phyloP scores from a whole-genome alignment of 2,888 invertebrate species.

The Polyommatus iphigenia region DNA sequence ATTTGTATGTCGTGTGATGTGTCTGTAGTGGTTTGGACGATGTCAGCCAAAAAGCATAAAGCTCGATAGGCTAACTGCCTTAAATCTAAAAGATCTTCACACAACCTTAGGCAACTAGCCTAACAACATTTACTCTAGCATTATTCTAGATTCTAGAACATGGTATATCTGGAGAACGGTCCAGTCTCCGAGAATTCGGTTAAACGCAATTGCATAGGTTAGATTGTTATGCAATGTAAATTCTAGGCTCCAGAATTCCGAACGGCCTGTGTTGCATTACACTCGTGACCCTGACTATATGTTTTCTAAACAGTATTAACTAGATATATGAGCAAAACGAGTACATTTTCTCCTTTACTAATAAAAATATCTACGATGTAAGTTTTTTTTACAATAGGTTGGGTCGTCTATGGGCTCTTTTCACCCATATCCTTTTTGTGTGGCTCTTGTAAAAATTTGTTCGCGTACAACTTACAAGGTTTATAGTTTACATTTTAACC shows the following conservation, averaged over 20 bases:
- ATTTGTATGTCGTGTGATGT: neutral
- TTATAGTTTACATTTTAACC: too few relatives aligned
- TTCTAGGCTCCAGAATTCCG: conserved; percentile 19
- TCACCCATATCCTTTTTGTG: too few relatives aligned
- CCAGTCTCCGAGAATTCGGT: neutral
- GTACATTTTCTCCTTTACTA: neutral
- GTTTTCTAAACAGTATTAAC: conserved; percentile 1
- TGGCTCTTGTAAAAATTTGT: too few relatives aligned
- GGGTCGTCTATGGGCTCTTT: too few relatives aligned
- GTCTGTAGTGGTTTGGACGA: too few relatives aligned
- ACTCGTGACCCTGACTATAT: conserved; percentile 13
- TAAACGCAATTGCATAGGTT: conserved; percentile 8
- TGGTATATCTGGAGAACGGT: neutral
- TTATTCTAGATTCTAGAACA: too few relatives aligned
- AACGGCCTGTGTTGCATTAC: neutral
- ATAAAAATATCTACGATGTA: neutral
- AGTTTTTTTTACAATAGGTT: neutral
- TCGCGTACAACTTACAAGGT: too few relatives aligned
- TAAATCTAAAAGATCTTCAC: too few relatives aligned
- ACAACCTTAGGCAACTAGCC: too few relatives aligned
- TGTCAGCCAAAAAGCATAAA: too few relatives aligned
- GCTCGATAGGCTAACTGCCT: too few relatives aligned
- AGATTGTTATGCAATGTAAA: conserved; percentile 20
- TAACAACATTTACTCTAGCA: too few relatives aligned
- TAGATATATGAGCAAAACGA: conserved; percentile 1